Evolutionary conservation across 2,888 invertebrate species (phyloP).

Genomic region (Adelphocoris suturalis): DNA sequence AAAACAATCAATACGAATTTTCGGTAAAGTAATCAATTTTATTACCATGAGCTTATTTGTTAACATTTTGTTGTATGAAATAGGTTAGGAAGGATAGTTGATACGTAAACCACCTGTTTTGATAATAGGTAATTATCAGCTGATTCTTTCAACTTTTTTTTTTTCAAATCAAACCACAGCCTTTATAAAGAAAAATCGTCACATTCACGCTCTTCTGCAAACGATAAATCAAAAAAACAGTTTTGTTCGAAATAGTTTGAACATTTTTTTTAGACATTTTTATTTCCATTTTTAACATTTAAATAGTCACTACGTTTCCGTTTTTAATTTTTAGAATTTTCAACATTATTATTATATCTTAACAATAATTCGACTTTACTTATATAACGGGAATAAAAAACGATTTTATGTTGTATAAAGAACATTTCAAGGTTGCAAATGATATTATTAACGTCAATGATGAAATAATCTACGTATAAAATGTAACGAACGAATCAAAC

Average conservation of each 20-base stretch:
- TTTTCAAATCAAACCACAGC: slow-evolving; percentile 62
- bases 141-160: slow-evolving; percentile 19
- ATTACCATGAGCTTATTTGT: slow-evolving; percentile 39
- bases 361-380: slow-evolving; percentile 62
- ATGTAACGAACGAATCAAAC: background rate
- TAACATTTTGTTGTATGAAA: slow-evolving; percentile 19
- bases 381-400: slow-evolving; percentile 31
- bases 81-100: slow-evolving; percentile 31
- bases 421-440: slow-evolving; percentile 6
- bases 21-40: slow-evolving; percentile 39
- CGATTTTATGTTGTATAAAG: background rate
- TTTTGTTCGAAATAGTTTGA: slow-evolving; percentile 58
- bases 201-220: slow-evolving; percentile 44
- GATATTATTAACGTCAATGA: background rate
- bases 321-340: slow-evolving; percentile 66
- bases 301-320: slow-evolving; percentile 61
- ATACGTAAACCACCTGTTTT: background rate
- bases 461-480: background rate
- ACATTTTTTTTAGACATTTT: slow-evolving; percentile 58
- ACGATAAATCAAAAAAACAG: slow-evolving; percentile 2
- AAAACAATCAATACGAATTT: background rate
- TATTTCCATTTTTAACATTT: slow-evolving; percentile 55
- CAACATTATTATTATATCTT: slow-evolving; percentile 65
- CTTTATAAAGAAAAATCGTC: slow-evolving; percentile 42
- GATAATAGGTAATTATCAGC: background rate